Conservation (phyloP, 1,140 invertebrate species). For the Drosophila arawakana region DNA sequence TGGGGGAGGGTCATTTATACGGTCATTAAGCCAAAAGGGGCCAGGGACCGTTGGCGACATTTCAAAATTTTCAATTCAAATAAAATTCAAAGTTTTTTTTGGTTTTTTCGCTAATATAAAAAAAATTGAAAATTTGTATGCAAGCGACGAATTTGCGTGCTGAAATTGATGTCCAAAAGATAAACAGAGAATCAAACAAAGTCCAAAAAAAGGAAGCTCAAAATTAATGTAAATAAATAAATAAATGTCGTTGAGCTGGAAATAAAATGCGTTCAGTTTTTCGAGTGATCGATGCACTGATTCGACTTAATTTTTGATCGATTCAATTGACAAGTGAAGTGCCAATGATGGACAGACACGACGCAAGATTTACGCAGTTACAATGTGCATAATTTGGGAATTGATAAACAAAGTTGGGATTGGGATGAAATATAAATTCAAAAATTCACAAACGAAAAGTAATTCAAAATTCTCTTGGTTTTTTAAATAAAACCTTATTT, state of each 20-base stretch:
- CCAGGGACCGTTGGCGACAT: constrained; percentile 23
- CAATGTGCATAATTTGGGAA: no score
- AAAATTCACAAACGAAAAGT: no score
- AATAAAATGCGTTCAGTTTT: constrained; percentile 31
- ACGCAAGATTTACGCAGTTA: constrained; percentile 5
- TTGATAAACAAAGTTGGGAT: background rate
- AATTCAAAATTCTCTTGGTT: no score
- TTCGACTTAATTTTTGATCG: constrained; percentile 41
- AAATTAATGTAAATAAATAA: constrained; percentile 41
- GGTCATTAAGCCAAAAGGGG: constrained; percentile 24
- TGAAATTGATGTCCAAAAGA: constrained; percentile 44
- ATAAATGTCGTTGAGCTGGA: constrained; percentile 37
- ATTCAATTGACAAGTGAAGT: constrained; percentile 66
- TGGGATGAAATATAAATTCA: no score
- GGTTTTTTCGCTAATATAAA: constrained; percentile 23
- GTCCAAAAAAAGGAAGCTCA: background rate
- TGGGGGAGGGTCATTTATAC: constrained; percentile 7
- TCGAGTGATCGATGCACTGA: constrained; percentile 33
- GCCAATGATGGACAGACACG: constrained; percentile 27
- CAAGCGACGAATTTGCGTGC: constrained; percentile 10
- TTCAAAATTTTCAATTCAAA: constrained; percentile 38
- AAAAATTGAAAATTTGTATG: constrained; percentile 35
- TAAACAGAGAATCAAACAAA: constrained; percentile 16
- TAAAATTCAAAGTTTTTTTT: constrained; percentile 29
- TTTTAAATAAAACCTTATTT: no score